These are phyloP conservation scores for Hetaerina titia DNA, from an alignment of 2,888 invertebrate genomes.

Conservation along the genomic window DNA sequence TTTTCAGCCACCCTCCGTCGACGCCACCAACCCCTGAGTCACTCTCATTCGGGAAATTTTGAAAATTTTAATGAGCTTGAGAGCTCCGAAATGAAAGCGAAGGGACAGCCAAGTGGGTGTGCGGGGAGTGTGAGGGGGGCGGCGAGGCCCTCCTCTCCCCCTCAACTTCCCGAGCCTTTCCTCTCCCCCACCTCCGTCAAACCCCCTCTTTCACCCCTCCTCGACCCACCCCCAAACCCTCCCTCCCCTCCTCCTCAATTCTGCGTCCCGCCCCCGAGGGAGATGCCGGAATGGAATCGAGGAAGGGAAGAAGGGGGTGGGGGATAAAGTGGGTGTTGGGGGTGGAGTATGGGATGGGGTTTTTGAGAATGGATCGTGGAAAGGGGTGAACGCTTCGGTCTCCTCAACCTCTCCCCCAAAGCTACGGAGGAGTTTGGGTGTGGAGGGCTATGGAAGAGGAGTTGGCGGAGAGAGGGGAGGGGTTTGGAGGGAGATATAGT, in stretches of 20 bases:
- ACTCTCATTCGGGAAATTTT: conserved; percentile 67
- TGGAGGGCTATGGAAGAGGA: not conserved
- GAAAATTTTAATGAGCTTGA: conserved; percentile 67
- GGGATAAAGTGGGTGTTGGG: not conserved
- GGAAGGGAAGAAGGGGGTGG: not conserved
- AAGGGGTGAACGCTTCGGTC: not conserved
- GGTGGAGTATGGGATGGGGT: not conserved
- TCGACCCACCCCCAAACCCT: too few relatives aligned
- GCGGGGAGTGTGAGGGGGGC: not conserved
- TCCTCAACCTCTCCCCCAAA: not conserved
- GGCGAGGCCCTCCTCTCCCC: not conserved
- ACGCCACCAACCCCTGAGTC: conserved; percentile 2
- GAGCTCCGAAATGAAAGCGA: conserved; percentile 66
- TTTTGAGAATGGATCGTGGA: conserved; percentile 34
- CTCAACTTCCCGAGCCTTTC: not conserved
- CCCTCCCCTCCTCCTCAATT: not conserved
- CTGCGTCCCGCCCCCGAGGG: not conserved
- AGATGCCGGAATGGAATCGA: not conserved
- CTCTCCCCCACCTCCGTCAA: too few relatives aligned
- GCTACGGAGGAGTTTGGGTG: not conserved
- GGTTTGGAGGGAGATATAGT: not conserved
- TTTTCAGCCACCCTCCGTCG: not conserved
- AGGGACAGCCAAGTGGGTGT: conserved; percentile 50
- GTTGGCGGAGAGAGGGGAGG: not conserved
- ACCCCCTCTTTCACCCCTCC: too few relatives aligned